Conservation (phyloP, 2,797 vertebrate species). For the Danionella dracula region DNA sequence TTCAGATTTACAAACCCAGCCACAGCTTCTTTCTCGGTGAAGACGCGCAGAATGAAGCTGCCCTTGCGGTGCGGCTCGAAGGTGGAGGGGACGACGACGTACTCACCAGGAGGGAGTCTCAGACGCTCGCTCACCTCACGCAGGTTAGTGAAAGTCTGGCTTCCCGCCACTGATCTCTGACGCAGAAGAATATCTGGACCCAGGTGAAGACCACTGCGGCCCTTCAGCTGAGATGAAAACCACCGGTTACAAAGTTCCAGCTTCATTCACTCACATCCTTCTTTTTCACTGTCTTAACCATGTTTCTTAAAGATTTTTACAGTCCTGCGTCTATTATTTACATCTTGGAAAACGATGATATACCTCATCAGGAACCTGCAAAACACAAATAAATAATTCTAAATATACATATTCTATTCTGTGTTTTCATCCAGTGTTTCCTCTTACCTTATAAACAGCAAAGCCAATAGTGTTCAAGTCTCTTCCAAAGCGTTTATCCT, state of each 20-base stretch:
- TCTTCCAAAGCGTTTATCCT: constrained; percentile 40
- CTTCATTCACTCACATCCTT: too few species aligned
- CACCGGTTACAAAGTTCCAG: not conserved
- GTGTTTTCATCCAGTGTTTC: too few species aligned
- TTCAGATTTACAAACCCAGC: constrained; percentile 50
- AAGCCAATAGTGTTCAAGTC: constrained; percentile 66
- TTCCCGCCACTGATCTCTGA: constrained; percentile 56
- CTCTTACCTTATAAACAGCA: constrained; percentile 65
- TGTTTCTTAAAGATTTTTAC: not conserved
- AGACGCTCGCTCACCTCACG: constrained; percentile 66
- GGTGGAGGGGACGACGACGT: constrained; percentile 69
- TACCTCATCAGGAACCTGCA: constrained; percentile 42
- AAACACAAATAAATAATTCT: constrained; percentile 7
- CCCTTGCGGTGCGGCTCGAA: constrained; percentile 63
- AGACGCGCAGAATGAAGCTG: constrained; percentile 68
- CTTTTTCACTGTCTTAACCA: too few species aligned
- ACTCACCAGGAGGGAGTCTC: constrained; percentile 69
- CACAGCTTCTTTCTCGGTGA: constrained; percentile 65
- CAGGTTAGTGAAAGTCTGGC: constrained; percentile 59
- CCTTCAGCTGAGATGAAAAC: constrained; percentile 57
- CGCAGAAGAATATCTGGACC: constrained; percentile 64
- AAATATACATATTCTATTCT: not conserved
- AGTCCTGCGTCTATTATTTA: not conserved
- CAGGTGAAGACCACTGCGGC: constrained; percentile 75
- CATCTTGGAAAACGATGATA: too few species aligned